Evolutionary conservation across 2,797 vertebrate species (phyloP).

Genomic region (Muscicapa striata): DNA sequence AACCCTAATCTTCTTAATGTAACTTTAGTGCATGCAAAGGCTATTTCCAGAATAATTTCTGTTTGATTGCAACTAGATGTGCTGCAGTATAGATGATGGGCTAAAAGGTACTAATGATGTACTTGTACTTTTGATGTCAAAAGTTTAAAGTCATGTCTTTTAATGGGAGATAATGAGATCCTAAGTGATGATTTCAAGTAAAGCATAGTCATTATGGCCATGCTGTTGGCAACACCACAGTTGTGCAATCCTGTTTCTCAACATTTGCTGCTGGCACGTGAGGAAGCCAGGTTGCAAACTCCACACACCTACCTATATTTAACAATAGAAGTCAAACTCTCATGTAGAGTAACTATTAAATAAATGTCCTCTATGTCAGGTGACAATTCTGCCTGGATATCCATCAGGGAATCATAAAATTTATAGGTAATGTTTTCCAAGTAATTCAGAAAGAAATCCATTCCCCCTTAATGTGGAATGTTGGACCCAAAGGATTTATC

Average conservation of each 20-base stretch:
- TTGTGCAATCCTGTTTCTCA: background rate
- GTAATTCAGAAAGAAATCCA: background rate
- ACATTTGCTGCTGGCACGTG: fast-evolving
- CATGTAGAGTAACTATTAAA: background rate
- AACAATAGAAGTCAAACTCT: background rate
- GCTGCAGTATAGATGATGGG: background rate
- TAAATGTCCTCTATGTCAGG: background rate
- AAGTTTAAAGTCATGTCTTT: background rate
- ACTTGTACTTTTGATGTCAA: background rate
- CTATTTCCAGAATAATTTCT: background rate
- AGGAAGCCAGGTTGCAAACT: background rate
- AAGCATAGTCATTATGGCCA: background rate
- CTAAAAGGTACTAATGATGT: background rate
- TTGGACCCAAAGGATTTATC: conserved; percentile 11
- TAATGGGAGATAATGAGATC: background rate
- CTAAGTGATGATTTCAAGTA: background rate
- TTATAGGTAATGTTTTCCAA: background rate
- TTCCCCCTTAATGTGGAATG: background rate
- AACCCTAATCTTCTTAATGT: background rate
- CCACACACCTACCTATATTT: background rate
- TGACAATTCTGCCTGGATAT: background rate
- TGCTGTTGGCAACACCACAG: background rate
- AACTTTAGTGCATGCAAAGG: background rate
- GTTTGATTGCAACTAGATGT: background rate
- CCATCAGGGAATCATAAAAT: background rate